These are phyloP conservation scores for Muntiacus reevesi DNA, from an alignment of 2,113 vertebrate species.

Conservation along the genomic window DNA sequence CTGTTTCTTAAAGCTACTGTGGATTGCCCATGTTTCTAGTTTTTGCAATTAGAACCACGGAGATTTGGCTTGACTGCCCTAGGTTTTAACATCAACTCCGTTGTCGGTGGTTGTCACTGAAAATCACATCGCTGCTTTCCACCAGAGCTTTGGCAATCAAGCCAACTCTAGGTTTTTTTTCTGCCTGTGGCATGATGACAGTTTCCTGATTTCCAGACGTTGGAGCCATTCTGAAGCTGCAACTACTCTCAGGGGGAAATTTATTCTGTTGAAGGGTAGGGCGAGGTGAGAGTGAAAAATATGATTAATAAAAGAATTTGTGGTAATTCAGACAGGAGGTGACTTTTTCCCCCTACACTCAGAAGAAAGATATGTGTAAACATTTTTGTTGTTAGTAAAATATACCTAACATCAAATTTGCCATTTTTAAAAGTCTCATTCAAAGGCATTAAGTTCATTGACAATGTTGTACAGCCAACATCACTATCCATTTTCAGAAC, in stretches of 20 bases:
- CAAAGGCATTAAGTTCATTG: neutral
- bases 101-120: neutral
- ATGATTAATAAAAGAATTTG: neutral
- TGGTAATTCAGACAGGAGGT: neutral
- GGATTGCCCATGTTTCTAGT: slow-evolving; percentile 54
- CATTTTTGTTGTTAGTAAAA: neutral
- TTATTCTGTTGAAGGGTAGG: neutral
- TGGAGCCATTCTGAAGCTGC: neutral
- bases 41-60: neutral
- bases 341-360: neutral
- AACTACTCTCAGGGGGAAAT: slow-evolving; percentile 7
- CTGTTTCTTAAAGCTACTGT: slow-evolving; percentile 30
- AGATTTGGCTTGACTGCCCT: neutral
- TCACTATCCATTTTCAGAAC: neutral
- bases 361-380: neutral
- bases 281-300: neutral
- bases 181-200: slow-evolving; percentile 29
- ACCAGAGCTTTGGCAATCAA: neutral
- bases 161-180: slow-evolving; percentile 40
- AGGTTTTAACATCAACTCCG: neutral
- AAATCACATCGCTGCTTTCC: neutral
- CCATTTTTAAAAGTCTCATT: neutral
- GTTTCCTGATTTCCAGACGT: slow-evolving; percentile 12
- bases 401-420: neutral
- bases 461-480: fast-evolving